Base-by-base conservation (phyloP, 2,113 vertebrate genomes). In the Tiliqua scincoides region DNA sequence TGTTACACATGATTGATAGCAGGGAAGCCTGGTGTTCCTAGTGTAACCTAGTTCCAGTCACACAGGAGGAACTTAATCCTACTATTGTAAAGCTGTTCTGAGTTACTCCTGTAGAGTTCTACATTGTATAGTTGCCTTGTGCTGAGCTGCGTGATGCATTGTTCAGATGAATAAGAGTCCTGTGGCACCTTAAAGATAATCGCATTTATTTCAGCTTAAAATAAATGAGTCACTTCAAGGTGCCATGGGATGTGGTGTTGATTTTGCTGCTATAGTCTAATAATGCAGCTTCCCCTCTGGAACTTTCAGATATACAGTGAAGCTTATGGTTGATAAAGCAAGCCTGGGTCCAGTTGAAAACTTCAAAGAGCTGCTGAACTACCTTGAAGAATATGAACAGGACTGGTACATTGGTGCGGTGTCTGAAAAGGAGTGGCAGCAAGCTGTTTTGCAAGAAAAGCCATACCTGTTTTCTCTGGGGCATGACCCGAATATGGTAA, bases 281-380 rank as follows among this genome's bases (percentile, higher is more conserved):
- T 48, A 48, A 48, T 48, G 43, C 43, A 48, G 43, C 43, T 48
- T 48, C 43, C 43, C 43, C 43, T 48, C 43, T 48, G 43, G 43
- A 48, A 48, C 43, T 92, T 92, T 86, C 93, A 99, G 99, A 93
- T 99, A 98, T 82, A 97, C 98, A 87, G 97, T 99, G 87, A 99
- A 99, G 93, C 95, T 99, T 32, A 97, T 99, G 97, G 96, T 99
- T 94, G 99, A 99, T 95, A 98, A 99, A 95, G 98, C 98, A 57
- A 99, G 98, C 93, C 95, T 99, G 81, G 98, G 98, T 57, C 97
- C 98, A 1, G 88, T 98, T 83, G 98, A 98, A 95, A 96, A 96
- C 87, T 97, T 97, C n/a, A 93, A 97, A 85, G 99, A 99, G 87
- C 92, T 99, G 89, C 95, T 95, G 87, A 97, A 90, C 94, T 98